Evolutionary conservation across 2,113 vertebrate genomes (phyloP), one percentile per base, ranked within the genome.

Genomic region (Oryzias javanicus): DNA sequence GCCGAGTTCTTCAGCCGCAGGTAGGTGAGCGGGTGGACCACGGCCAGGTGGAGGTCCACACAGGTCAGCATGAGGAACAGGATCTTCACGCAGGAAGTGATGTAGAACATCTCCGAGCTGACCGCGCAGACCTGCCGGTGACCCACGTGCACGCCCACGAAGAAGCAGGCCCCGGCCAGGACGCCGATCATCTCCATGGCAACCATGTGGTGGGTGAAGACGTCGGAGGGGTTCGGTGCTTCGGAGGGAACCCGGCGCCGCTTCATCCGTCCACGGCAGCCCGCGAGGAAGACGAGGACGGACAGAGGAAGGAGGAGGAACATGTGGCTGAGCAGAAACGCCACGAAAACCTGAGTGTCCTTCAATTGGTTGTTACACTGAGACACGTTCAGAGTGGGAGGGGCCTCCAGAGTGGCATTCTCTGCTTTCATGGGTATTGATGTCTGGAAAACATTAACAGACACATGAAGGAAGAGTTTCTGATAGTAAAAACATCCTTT

Each of bases 11-110:
- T 44, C 45, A 76, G 63, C 1, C 22, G 19, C 50, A 46, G 13
- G 42, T 69, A 75, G 14, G 19, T 45, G 14, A 75, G 14, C 17
- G 65, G 72, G 12, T 69, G 60, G n/a, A 75, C 55, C 0, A 59
- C 72, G 2, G 72, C 65, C 54, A 75, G 45, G 60, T 75, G 55
- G 25, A 49, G 65, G 7, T 75, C 72, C 35, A 64, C 16, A 27
- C 72, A 74, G 59, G 64, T 64, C 4, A 74, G 17, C 14, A 48
- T 2, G 54, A 66, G 63, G 14, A 56, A 45, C 1, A 29, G 22
- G 3, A 22, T 46, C 3, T 58, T 24, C 29, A 42, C 55, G 1
- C n/a, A 3, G 3, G 46, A 46, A 25, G 27, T 18, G 22, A 29
- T 47, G 42, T 14, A 17, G 7, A 27, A 6, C 13, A 58, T 22